Evolutionary conservation across 2,888 invertebrate species (phyloP).

Genomic region (Thysanoteuthis rhombus): DNA sequence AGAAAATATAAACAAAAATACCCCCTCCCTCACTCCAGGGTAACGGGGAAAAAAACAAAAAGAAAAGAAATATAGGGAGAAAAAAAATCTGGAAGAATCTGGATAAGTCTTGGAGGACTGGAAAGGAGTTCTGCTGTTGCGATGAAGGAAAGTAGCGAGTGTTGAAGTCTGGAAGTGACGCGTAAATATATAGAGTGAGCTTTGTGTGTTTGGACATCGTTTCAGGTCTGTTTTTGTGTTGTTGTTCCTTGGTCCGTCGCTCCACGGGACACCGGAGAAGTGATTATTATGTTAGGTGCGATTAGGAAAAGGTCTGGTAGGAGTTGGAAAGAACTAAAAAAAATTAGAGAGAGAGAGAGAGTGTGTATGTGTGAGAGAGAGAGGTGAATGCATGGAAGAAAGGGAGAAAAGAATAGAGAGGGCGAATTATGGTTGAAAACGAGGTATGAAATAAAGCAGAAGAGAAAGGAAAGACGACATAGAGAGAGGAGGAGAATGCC

Average conservation of each 20-base stretch:
- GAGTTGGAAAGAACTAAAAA: background rate
- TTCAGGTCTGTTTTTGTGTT: background rate
- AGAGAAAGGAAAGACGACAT: no score
- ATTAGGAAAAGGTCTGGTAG: background rate
- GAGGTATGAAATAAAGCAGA: no score
- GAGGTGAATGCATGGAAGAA: background rate
- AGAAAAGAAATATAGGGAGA: background rate
- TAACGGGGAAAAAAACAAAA: no score
- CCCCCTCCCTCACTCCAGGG: no score
- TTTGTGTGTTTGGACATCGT: background rate
- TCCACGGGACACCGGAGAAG: background rate
- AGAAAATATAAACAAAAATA: background rate
- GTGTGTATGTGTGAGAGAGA: background rate
- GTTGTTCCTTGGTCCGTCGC: background rate
- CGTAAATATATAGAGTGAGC: background rate
- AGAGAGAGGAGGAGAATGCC: no score
- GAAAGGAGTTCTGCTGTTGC: background rate
- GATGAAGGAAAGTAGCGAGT: background rate
- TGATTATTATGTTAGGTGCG: background rate
- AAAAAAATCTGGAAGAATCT: background rate
- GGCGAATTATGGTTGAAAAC: background rate
- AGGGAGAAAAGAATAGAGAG: background rate
- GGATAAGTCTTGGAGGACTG: background rate
- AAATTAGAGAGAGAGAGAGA: background rate
- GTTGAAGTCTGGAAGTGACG: background rate